A percentile compares a stretch with the other conserved stretches of the same genome.
Evolutionary conservation across 2,888 invertebrate species (phyloP).

Genomic region (Leucophenga maculata): DNA sequence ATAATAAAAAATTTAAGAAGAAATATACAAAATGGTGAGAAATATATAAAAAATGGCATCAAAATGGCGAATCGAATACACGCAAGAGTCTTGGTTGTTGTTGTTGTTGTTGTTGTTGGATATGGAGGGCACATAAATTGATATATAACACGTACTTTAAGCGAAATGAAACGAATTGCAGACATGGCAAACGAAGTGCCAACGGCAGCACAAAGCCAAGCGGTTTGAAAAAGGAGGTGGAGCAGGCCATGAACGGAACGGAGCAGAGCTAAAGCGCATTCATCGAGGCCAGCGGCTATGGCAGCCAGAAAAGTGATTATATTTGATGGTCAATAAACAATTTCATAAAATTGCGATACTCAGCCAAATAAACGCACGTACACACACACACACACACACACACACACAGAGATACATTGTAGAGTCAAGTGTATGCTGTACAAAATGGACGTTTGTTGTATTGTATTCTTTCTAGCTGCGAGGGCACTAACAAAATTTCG

Average conservation of each 20-base stretch:
- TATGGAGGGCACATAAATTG: slow-evolving; percentile 14
- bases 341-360: slow-evolving; percentile 41
- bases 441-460: too few species aligned
- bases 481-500: too few species aligned
- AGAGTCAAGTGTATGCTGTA: too few species aligned
- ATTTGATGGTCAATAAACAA: slow-evolving; percentile 51
- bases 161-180: neutral
- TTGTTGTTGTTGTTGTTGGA: neutral
- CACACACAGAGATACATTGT: neutral
- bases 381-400: neutral
- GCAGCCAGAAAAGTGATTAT: slow-evolving; percentile 23
- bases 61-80: too few species aligned
- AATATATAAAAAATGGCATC: neutral
- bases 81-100: neutral
- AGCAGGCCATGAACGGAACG: too few species aligned
- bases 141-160: slow-evolving; percentile 10
- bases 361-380: neutral
- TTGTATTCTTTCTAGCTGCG: too few species aligned
- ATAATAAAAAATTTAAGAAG: neutral
- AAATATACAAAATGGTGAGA: neutral
- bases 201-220: neutral
- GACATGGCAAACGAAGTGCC: slow-evolving; percentile 6
- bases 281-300: neutral
- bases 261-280: too few species aligned
- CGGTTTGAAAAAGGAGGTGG: too few species aligned